Conservation (phyloP, 1,140 invertebrate species). For the Drosophila equinoxialis region DNA sequence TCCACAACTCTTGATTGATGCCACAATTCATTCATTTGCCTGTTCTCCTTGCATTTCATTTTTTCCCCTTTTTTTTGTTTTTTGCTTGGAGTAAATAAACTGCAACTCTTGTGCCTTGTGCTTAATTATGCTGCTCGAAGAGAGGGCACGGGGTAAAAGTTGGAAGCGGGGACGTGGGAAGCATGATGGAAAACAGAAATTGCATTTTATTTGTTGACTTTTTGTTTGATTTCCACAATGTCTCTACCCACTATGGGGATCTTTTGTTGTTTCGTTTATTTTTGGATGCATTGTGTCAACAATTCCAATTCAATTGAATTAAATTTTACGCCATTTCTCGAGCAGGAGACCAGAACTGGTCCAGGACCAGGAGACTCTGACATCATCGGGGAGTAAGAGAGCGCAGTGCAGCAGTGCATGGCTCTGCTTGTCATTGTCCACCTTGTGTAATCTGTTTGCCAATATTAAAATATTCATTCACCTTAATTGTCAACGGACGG, state of each 20-base stretch:
- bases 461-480: slow-evolving; percentile 81
- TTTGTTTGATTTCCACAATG: slow-evolving; percentile 12
- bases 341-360: slow-evolving; percentile 8
- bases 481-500: slow-evolving; percentile 78
- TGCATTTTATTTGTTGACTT: slow-evolving; percentile 20
- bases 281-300: slow-evolving; percentile 72
- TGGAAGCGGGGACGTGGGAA: neutral
- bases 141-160: neutral
- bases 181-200: slow-evolving; percentile 37
- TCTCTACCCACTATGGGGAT: slow-evolving; percentile 3
- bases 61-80: neutral
- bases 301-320: slow-evolving; percentile 79
- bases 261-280: slow-evolving; percentile 36
- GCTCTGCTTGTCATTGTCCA: slow-evolving; percentile 55
- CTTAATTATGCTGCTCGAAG: slow-evolving; percentile 39
- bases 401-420: neutral
- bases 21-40: slow-evolving; percentile 5
- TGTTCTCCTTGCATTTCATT: slow-evolving; percentile 1
- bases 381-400: neutral
- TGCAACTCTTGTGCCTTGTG: slow-evolving; percentile 12
- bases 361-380: neutral
- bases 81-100: slow-evolving; percentile 26
- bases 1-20: slow-evolving; percentile 13
- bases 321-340: slow-evolving; percentile 76
- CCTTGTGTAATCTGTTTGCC: slow-evolving; percentile 79